Evolutionary conservation across 2,113 vertebrate genomes (phyloP).

Genomic region (Alaudala cheleensis): DNA sequence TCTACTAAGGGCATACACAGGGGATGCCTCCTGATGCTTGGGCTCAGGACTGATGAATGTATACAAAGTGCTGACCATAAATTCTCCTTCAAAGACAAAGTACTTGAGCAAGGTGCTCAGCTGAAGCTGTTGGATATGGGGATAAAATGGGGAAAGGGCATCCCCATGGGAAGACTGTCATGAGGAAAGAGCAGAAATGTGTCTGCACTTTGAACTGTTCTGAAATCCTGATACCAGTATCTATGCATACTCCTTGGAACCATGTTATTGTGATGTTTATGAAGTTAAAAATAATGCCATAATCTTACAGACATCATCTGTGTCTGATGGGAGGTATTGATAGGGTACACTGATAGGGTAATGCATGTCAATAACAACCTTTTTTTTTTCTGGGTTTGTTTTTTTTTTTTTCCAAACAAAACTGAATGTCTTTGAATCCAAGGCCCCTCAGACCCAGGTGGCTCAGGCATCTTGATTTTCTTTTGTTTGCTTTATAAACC

Average conservation of each 20-base stretch:
- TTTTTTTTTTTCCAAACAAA: not conserved
- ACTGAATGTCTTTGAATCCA: not conserved
- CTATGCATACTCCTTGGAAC: not conserved
- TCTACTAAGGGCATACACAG: not conserved
- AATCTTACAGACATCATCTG: not conserved
- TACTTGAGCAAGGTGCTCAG: not conserved
- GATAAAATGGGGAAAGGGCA: accelerated
- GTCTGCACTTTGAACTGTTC: not conserved
- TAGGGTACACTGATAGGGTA: not conserved
- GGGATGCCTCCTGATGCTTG: not conserved
- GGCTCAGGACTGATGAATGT: not conserved
- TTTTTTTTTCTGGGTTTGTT: not conserved
- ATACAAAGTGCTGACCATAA: not conserved
- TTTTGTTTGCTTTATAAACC: not conserved
- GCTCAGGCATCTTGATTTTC: not conserved
- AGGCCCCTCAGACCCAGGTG: not conserved
- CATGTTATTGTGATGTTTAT: not conserved
- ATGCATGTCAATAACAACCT: not conserved
- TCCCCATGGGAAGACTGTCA: accelerated
- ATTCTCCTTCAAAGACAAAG: not conserved
- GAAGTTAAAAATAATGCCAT: not conserved
- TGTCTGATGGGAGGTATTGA: not conserved
- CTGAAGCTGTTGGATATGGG: not conserved
- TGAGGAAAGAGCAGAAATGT: not conserved
- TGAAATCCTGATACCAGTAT: not conserved